Evolutionary conservation across 2,888 invertebrate species (phyloP), one percentile per base, ranked within the genome.

Genomic region (Euclidia mi): DNA sequence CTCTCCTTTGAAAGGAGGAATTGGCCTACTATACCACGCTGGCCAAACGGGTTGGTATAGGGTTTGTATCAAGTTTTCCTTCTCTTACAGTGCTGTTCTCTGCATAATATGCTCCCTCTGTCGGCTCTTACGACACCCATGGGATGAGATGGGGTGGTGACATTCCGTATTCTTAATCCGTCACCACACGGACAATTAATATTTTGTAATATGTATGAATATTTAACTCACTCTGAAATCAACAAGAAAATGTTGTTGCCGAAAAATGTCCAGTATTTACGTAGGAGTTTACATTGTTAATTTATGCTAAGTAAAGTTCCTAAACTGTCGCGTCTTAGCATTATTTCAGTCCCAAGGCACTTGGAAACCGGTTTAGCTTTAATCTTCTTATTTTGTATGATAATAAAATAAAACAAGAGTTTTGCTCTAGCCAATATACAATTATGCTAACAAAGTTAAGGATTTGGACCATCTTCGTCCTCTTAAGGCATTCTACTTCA

Each of bases 361-460:
- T 35, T 28, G 1, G 17, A 41, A 35, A 47, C 29, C 32, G 29
- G 37, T 57, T 40, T 14, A 44, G 40, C 41, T 38, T 29, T 28
- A 15, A 32, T 35, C 20, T 37, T 38, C 38, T 55, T 56, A 44
- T 61, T 69, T 57, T 46, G 62, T 51, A 41, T 18, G 51, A 12
- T 59, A 58, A 66, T 58, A 63, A 65, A 66, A 69, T 56, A 66
- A 72, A 56, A 66, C 59, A 63, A 65, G 62, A 61, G 67, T 69
- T 69, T 65, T 61, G 53, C 46, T 52, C 51, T 47, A 65, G 61
- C 62, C 64, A 56, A 57, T 66, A 72, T 63, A 56, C 66, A 67
- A 72, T 72, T 65, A 76, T 66, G 61, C 57, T 67, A 70, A 70
- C 61, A 61, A 65, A 69, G 66, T 56, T 53, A 58, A 56, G 63